Base-by-base conservation (phyloP, 1,140 invertebrate species). In the Augochlora pura region DNA sequence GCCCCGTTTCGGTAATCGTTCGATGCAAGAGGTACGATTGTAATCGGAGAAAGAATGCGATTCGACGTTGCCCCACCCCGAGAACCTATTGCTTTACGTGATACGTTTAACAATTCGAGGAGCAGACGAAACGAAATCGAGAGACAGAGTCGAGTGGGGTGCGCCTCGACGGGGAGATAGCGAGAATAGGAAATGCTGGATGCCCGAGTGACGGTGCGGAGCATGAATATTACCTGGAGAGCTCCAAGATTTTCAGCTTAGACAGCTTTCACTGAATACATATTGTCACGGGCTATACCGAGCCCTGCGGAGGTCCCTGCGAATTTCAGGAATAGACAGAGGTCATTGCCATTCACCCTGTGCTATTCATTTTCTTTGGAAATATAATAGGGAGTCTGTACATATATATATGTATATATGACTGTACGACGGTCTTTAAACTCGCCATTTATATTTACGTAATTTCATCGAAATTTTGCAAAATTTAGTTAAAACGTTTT, bases 71-170 rank as follows among this genome's bases (percentile, higher is more conserved):
- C 64, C 69, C n/a, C 49, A 68, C 59, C 73, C 54, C 42, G 39
- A 39, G 62, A 74, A 80, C 49, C 77, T 67, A 62, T 68, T 80
- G 80, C 52, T 63, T 74, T 80, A 82, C 81, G 77, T 82, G 81
- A 82, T 77, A 70, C 39, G 77, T 38, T 66, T 82, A 59, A 67
- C 66, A 82, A 82, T 82, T 60, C 21, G 62, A 2, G 2, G 32
- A 14, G 27, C 10, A 54, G 49, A 66, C 62, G 21, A 49, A 81
- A 59, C 66, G 73, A 66, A 77, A 66, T 38, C 42, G 42, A 46
- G 42, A 46, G 69, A 81, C 64, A 71, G n/a, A n/a, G 65, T 78
- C 52, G 42, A 68, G 49, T 25, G 38, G n/a, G n/a, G n/a, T n/a
- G n/a, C 49, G 39, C 39, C 23, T 16, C 21, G 25, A 25, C 39